These are phyloP conservation scores for Lasius fuliginosus DNA, from an alignment of 2,888 invertebrate species.

Conservation along the genomic window DNA sequence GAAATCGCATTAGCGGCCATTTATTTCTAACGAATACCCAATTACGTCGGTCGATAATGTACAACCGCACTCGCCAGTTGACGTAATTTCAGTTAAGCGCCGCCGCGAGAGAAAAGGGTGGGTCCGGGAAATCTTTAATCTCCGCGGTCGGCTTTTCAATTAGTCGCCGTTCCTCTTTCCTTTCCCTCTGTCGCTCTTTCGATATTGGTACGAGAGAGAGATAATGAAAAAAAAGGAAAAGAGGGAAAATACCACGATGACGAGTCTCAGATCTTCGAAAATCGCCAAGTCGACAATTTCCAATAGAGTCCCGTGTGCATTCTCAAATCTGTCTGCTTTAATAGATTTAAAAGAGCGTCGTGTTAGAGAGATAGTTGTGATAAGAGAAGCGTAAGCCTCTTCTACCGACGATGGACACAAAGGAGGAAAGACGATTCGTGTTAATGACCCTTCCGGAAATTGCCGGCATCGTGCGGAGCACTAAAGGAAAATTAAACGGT, in stretches of 20 bases:
- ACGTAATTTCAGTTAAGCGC: constrained; percentile 55
- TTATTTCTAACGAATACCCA: constrained; percentile 78
- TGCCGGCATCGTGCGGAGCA: constrained; percentile 29
- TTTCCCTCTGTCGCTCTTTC: constrained; percentile 20
- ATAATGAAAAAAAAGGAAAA: not conserved
- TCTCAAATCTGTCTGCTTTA: not conserved
- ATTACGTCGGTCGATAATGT: constrained; percentile 69
- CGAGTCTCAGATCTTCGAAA: constrained; percentile 6
- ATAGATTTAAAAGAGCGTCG: constrained; percentile 17
- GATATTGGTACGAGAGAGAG: constrained; percentile 15
- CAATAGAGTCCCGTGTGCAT: not conserved
- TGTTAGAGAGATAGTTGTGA: constrained; percentile 12
- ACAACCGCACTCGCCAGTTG: constrained; percentile 53
- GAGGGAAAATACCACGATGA: constrained; percentile 1
- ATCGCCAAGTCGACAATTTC: not conserved
- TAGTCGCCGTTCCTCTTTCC: constrained; percentile 52
- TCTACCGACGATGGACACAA: constrained; percentile 4
- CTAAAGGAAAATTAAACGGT: constrained; percentile 42
- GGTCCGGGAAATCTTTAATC: constrained; percentile 62
- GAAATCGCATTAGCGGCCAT: constrained; percentile 76
- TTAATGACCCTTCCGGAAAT: constrained; percentile 44
- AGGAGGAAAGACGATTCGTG: constrained; percentile 31
- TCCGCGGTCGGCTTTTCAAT: constrained; percentile 66
- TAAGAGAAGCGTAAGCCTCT: constrained; percentile 28
- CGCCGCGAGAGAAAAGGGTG: constrained; percentile 49